These are phyloP conservation scores for Lymantria monacha DNA, from an alignment of 2,888 invertebrate species.

Conservation along the genomic window DNA sequence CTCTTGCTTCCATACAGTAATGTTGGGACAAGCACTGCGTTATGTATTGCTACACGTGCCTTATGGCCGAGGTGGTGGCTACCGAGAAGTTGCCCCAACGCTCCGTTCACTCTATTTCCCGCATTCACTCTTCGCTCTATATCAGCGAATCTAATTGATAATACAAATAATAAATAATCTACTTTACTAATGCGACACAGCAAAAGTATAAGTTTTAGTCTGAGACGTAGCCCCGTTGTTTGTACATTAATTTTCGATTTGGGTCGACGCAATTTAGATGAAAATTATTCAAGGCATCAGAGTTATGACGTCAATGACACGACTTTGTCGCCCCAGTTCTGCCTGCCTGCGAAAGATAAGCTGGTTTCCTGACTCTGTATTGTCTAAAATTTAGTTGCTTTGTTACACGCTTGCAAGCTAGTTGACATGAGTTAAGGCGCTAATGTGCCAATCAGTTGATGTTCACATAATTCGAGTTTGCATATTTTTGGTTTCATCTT, in stretches of 20 bases:
- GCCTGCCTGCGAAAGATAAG: constrained; percentile 59
- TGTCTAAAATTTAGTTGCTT: constrained; percentile 54
- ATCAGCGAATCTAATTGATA: no score
- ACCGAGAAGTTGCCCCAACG: no score
- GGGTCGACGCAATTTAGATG: constrained; percentile 22
- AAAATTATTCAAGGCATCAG: constrained; percentile 27
- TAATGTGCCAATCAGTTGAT: constrained; percentile 19
- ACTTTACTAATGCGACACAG: no score
- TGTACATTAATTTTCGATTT: background rate
- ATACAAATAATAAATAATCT: no score
- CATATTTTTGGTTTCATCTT: no score
- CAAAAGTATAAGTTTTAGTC: no score
- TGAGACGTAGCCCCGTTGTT: background rate
- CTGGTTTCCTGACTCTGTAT: constrained; percentile 47
- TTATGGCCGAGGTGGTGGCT: no score
- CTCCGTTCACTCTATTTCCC: no score
- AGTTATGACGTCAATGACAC: constrained; percentile 23
- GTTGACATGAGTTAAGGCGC: constrained; percentile 31
- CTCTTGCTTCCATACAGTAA: no score
- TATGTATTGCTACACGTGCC: no score
- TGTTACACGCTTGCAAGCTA: constrained; percentile 42
- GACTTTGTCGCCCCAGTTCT: constrained; percentile 35
- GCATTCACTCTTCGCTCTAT: no score
- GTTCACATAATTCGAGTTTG: constrained; percentile 15
- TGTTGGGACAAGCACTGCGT: no score